Conservation (phyloP, 2,888 invertebrate species). For the Thymelicus sylvestris region DNA sequence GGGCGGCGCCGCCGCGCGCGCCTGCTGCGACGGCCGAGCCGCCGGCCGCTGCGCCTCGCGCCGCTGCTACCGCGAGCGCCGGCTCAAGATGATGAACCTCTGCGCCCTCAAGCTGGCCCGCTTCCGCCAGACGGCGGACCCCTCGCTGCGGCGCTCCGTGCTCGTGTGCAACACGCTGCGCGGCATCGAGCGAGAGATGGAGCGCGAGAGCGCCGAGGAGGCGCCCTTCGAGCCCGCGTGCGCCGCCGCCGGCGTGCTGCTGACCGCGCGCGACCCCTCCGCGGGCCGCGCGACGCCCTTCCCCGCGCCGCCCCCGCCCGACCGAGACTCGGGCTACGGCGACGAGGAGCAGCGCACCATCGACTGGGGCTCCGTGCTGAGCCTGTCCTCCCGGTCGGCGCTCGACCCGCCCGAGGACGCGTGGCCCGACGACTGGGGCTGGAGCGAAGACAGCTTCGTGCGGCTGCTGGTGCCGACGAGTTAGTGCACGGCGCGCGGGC, state of each 20-base stretch:
- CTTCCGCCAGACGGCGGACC: constrained; percentile 94
- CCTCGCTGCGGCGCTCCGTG: constrained; percentile 94
- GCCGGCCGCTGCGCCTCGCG: constrained; percentile 91
- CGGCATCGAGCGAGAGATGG: constrained; percentile 95
- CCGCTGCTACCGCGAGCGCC: constrained; percentile 93
- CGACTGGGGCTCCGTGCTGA: constrained; percentile 96
- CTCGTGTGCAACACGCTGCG: constrained; percentile 96
- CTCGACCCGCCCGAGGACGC: constrained; percentile 93
- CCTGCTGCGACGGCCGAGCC: constrained; percentile 90
- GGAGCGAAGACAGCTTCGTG: constrained; percentile 89
- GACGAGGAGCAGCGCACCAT: constrained; percentile 92
- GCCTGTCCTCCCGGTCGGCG: constrained; percentile 93
- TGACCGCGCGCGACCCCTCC: constrained; percentile 69
- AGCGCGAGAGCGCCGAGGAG: constrained; percentile 86
- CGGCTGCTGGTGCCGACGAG: constrained; percentile 89
- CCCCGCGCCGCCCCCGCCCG: constrained; percentile 83
- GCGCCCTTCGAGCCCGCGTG: constrained; percentile 75
- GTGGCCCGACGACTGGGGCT: constrained; percentile 86
- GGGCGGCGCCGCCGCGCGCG: constrained; percentile 91
- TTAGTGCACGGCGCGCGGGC: constrained; percentile 85
- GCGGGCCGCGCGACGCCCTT: constrained; percentile 89
- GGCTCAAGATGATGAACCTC: constrained; percentile 95
- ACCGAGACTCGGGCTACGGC: constrained; percentile 91
- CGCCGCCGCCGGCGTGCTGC: constrained; percentile 82
- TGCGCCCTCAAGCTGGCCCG: constrained; percentile 96